Evolutionary conservation across 2,113 vertebrate species (phyloP), one percentile per base, ranked within the genome.

Genomic region (Baryphthengus martii): DNA sequence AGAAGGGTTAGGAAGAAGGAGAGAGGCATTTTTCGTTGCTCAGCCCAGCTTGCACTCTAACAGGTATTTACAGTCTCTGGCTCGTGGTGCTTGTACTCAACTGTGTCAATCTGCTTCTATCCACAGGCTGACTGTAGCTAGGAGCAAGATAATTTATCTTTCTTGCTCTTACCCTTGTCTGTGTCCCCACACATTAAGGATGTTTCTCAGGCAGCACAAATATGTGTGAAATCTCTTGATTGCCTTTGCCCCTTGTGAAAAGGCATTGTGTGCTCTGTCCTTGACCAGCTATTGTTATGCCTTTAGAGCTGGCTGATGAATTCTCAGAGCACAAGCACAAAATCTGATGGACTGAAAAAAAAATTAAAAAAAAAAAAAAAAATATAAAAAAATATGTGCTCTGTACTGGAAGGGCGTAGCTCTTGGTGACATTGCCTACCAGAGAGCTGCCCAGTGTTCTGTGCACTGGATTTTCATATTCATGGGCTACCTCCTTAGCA

Each of bases 121-220:
- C 97, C 95, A 95, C 95, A 96, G 97, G 97, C 96, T 93, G 92
- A 95, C 95, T 96, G 92, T 95, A 96, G 93, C 97, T 93, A 70
- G 90, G 94, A 97, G 96, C 96, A 93, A 96, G 95, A 96, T 95
- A 91, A 97, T 97, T 97, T 96, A 95, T 97, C 97, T 97, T 97
- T 96, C 96, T 90, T 94, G 89, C 94, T 97, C 96, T 96, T 97
- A 97, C 93, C 97, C 96, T 97, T 96, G 94, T 83, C 93, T 52
- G 76, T 96, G 95, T 96, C 94, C 96, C 97, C 81, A 85, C 94
- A 83, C 95, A 96, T 97, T 97, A 97, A 96, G 94, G 91, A 95
- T 97, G 90, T 97, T 97, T 97, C 96, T 96, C 94, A 97, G 92
- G 95, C 96, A 93, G 89, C 93, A 96, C 96, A 97, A 97, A 97